Conservation (phyloP, 1,140 invertebrate species). For the Lepidurus packardi region DNA sequence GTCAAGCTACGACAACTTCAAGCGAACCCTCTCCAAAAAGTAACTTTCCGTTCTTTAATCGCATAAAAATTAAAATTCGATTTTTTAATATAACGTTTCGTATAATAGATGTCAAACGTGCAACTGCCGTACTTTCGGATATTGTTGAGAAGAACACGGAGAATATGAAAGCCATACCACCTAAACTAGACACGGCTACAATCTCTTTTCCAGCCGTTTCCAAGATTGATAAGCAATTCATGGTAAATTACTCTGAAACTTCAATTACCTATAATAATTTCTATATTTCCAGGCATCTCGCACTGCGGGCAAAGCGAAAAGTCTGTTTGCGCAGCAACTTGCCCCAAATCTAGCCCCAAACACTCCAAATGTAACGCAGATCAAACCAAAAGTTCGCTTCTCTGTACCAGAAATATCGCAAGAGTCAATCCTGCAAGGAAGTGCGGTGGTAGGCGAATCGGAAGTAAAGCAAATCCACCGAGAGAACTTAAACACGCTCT, state of each 20-base stretch:
- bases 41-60: not conserved
- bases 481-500: constrained; percentile 63
- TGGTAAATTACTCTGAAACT: not conserved
- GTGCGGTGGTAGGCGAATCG: constrained; percentile 45
- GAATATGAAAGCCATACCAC: not conserved
- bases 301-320: constrained; percentile 35
- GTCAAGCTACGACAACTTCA: not conserved
- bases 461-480: constrained; percentile 57
- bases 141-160: not conserved
- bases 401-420: constrained; percentile 20
- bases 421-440: constrained; percentile 39
- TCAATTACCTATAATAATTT: not conserved
- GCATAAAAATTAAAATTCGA: not conserved
- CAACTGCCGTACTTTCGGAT: not conserved
- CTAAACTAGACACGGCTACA: not conserved
- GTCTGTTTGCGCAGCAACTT: constrained; percentile 43
- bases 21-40: not conserved
- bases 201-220: not conserved
- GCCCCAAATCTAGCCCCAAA: constrained; percentile 29
- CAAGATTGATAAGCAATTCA: not conserved
- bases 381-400: constrained; percentile 23
- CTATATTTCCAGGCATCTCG: constrained; percentile 31
- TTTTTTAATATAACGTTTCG: not conserved
- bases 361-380: too few species aligned
- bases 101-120: not conserved